Percentiles rank a stretch among this genome's conserved stretches.
These are phyloP conservation scores for Oegoconia quadripuncta DNA, from an alignment of 2,888 invertebrate species.

Conservation along the genomic window DNA sequence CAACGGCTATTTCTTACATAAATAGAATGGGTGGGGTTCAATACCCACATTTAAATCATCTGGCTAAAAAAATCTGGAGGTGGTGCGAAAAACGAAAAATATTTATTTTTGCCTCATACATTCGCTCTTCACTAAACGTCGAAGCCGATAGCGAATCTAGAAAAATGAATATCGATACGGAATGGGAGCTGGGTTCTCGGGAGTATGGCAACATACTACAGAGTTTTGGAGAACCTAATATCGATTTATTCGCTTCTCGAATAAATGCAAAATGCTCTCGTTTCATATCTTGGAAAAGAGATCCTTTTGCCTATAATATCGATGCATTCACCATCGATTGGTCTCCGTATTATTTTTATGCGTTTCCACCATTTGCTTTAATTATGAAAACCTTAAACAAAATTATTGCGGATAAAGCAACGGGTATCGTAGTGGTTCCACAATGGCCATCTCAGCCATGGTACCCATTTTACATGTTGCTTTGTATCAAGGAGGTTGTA, in stretches of 20 bases:
- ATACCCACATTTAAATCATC: conserved; percentile 10
- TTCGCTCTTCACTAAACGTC: neutral
- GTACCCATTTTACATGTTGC: too few species aligned
- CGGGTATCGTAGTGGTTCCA: too few species aligned
- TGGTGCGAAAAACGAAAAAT: conserved; percentile 3
- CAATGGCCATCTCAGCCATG: too few species aligned
- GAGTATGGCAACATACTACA: neutral
- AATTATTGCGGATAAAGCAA: too few species aligned
- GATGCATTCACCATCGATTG: conserved; percentile 10
- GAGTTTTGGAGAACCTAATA: neutral
- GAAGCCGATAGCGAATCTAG: conserved; percentile 7
- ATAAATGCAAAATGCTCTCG: neutral
- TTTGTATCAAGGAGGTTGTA: too few species aligned
- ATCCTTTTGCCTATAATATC: conserved; percentile 4
- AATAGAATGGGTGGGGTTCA: too few species aligned
- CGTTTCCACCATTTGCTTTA: too few species aligned
- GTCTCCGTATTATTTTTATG: too few species aligned
- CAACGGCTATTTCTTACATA: too few species aligned
- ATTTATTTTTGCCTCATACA: conserved; percentile 1
- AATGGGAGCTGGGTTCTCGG: neutral
- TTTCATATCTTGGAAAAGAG: conserved; percentile 5
- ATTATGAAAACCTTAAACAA: conserved; percentile 11
- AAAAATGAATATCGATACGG: too few species aligned
- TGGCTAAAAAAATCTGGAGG: conserved; percentile 4
- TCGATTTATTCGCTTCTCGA: conserved; percentile 2